Evolutionary conservation across 2,888 invertebrate genomes (phyloP), one percentile per base, ranked within the genome.

Genomic region (Willowsia nigromaculata): DNA sequence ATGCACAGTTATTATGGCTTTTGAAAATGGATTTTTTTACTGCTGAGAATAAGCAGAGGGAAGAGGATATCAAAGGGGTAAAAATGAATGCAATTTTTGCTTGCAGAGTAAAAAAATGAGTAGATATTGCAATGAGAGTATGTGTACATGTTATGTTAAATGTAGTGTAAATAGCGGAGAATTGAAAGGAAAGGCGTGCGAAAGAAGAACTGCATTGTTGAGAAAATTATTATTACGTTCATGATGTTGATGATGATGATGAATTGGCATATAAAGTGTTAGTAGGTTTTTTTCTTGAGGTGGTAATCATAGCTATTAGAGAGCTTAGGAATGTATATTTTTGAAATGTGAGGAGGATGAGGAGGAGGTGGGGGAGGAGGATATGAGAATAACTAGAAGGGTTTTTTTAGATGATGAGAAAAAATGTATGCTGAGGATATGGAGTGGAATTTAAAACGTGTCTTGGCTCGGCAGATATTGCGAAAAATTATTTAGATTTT

Each of bases 1-100:
- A n/a, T n/a, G 56, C 53, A 30, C 65, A 78, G 56, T 78, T 78
- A n/a, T n/a, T n/a, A 56, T 53, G 56, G 50, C 78, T 78, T 56
- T 30, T 78, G 27, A n/a, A 68, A 47, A 78, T 50, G 53, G 50
- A 53, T 78, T 78, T 78, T 78, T n/a, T 53, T 78, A 9, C 1
- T 30, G 25, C 15, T 18, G 6, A 65, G n/a, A 30, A 33, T 1
- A 40, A 15, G 30, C 7, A 43, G 50, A 56, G 82, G 82, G 82
- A 82, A 82, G 82, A 82, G 82, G 82, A 82, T 82, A 43, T 82
- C 62, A 82, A 59, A 82, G 47, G 82, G n/a, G n/a, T n/a, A n/a
- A n/a, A n/a, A n/a, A n/a, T n/a, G n/a, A 82, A 82, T 82, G 82
- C 62, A 82, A 53, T 37, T n/a, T n/a, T n/a, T n/a, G n/a, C n/a